phyloP scores from a whole-genome alignment of 1,140 invertebrate genomes.

The Propsilocerus akamusi region DNA sequence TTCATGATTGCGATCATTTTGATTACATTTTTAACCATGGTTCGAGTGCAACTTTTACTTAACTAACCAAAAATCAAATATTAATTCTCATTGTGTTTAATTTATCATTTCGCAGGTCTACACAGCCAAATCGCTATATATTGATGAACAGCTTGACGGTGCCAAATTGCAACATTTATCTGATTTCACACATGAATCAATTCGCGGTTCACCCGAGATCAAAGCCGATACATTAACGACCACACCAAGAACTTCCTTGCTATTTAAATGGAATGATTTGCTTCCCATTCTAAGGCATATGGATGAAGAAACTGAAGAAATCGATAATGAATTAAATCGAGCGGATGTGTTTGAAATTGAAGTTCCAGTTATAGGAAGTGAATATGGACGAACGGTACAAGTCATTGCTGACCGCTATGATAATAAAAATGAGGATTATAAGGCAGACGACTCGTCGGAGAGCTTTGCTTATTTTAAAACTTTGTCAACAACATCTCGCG shows the following conservation, averaged over 20 bases:
- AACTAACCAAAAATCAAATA: neutral
- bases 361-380: neutral
- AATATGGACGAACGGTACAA: neutral
- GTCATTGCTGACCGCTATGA: neutral
- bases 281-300: neutral
- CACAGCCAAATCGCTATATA: neutral
- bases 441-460: neutral
- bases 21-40: neutral
- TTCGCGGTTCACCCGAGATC: neutral
- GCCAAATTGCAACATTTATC: neutral
- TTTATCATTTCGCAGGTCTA: conserved; percentile 1
- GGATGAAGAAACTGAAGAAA: neutral
- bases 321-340: neutral
- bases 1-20: neutral
- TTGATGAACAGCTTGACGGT: neutral
- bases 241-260: neutral
- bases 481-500: neutral
- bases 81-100: neutral
- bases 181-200: neutral
- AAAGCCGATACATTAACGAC: neutral
- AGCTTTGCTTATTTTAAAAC: neutral
- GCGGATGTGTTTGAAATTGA: neutral
- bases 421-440: neutral
- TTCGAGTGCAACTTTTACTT: neutral
- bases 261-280: neutral